A percentile compares a stretch with the other conserved stretches of the same genome.
These are phyloP conservation scores for Stichopus horrens DNA, from an alignment of 53 echinoderm and acorn worm genomes.

Conservation along the genomic window DNA sequence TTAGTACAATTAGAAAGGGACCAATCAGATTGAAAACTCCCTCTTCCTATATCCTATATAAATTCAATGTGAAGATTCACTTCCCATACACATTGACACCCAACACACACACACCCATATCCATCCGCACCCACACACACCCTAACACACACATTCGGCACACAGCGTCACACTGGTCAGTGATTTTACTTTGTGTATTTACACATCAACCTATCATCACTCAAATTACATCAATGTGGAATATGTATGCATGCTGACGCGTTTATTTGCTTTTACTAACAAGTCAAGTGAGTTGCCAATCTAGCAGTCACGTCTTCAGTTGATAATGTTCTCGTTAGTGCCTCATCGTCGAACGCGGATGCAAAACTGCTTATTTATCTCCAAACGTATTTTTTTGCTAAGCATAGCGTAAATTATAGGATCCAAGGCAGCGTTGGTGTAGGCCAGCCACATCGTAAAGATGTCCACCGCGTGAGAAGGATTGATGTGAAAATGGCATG, in stretches of 20 bases:
- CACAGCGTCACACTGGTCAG: no score
- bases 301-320: not conserved
- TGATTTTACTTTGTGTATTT: no score
- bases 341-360: not conserved
- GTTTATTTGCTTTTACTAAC: not conserved
- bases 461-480: constrained; percentile 15
- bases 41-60: no score
- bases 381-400: constrained; percentile 8
- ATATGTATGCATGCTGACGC: not conserved
- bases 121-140: no score
- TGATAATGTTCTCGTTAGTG: not conserved
- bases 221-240: not conserved
- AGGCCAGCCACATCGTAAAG: constrained; percentile 38
- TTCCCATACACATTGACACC: no score
- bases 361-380: not conserved
- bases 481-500: not conserved
- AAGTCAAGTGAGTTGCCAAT: not conserved
- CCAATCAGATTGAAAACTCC: no score
- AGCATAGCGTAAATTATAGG: constrained; percentile 38
- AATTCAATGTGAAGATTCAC: no score
- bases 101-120: no score
- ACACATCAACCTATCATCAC: no score
- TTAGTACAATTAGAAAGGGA: no score
- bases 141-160: no score
- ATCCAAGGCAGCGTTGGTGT: constrained; percentile 36